These are phyloP conservation scores for Galaxea fascicularis DNA, from an alignment of 92 coral and sea anemone species.

Conservation along the genomic window DNA sequence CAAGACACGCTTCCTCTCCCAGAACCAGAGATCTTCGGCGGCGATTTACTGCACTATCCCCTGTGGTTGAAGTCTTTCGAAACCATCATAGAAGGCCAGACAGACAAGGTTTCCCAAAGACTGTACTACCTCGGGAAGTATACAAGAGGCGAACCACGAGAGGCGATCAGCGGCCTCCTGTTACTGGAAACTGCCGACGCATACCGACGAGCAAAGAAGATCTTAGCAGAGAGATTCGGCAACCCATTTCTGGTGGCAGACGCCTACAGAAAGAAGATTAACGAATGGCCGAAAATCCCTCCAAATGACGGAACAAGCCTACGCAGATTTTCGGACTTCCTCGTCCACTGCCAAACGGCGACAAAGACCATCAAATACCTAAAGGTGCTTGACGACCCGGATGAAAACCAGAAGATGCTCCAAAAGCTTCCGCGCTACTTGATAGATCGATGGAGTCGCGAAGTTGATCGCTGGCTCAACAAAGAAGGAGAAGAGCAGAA, in stretches of 20 bases:
- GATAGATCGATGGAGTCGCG: slow-evolving; percentile 37
- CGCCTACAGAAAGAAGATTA: slow-evolving; percentile 62
- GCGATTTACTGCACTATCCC: slow-evolving; percentile 50
- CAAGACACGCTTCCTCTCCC: slow-evolving; percentile 55
- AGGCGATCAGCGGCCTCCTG: slow-evolving; percentile 59
- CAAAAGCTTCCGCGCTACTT: slow-evolving; percentile 56
- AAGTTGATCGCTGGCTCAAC: too few relatives aligned
- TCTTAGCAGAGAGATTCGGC: slow-evolving; percentile 44
- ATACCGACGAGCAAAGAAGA: slow-evolving; percentile 48
- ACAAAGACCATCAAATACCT: slow-evolving; percentile 39
- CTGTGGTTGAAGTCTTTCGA: slow-evolving; percentile 60
- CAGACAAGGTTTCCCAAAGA: slow-evolving; percentile 13
- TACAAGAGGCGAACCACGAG: slow-evolving; percentile 68
- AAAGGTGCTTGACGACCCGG: slow-evolving; percentile 57
- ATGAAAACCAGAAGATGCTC: slow-evolving; percentile 65
- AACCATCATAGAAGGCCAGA: slow-evolving; percentile 44
- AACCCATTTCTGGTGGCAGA: slow-evolving; percentile 61
- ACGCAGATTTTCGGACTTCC: slow-evolving; percentile 68
- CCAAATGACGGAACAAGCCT: slow-evolving; percentile 46
- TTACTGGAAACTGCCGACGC: too few relatives aligned
- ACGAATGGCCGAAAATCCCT: slow-evolving; percentile 71
- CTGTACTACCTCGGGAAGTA: slow-evolving; percentile 56
- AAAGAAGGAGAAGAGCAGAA: not conserved
- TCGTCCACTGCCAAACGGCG: slow-evolving; percentile 49
- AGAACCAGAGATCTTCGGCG: slow-evolving; percentile 63